These are phyloP conservation scores for Scomber japonicus DNA, from an alignment of 2,113 vertebrate species.

Conservation along the genomic window DNA sequence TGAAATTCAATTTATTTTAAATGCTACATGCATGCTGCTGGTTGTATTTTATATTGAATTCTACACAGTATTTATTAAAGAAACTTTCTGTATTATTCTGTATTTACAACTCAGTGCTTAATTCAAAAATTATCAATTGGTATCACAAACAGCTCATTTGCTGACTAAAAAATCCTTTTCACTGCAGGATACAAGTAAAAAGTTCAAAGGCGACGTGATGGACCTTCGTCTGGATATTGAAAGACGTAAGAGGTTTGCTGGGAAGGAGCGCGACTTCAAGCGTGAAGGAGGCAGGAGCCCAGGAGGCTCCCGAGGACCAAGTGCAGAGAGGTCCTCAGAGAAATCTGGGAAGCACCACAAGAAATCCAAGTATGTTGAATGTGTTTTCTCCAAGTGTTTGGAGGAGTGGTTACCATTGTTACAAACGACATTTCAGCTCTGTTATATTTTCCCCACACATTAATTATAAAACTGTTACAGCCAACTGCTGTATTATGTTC, in stretches of 20 bases:
- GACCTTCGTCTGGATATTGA: constrained; percentile 98
- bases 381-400: background rate
- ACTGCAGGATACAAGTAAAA: constrained; percentile 90
- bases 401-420: background rate
- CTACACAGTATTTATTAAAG: background rate
- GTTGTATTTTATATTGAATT: constrained; percentile 24
- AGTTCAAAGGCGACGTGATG: constrained; percentile 94
- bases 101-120: constrained; percentile 2
- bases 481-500: no score
- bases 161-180: constrained; percentile 11
- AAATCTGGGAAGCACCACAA: constrained; percentile 96
- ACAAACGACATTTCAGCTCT: no score
- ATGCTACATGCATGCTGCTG: constrained; percentile 77
- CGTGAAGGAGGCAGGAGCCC: constrained; percentile 93
- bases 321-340: constrained; percentile 93
- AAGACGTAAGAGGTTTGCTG: constrained; percentile 93
- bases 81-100: background rate
- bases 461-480: no score
- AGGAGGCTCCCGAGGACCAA: constrained; percentile 94
- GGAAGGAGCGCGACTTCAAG: constrained; percentile 92
- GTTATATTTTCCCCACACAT: background rate
- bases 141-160: background rate
- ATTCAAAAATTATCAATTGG: constrained; percentile 23
- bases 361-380: constrained; percentile 88
- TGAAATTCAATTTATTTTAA: constrained; percentile 53